These are phyloP conservation scores for Cryptoprocta ferox DNA, from an alignment of 2,797 vertebrate species.

Conservation along the genomic window DNA sequence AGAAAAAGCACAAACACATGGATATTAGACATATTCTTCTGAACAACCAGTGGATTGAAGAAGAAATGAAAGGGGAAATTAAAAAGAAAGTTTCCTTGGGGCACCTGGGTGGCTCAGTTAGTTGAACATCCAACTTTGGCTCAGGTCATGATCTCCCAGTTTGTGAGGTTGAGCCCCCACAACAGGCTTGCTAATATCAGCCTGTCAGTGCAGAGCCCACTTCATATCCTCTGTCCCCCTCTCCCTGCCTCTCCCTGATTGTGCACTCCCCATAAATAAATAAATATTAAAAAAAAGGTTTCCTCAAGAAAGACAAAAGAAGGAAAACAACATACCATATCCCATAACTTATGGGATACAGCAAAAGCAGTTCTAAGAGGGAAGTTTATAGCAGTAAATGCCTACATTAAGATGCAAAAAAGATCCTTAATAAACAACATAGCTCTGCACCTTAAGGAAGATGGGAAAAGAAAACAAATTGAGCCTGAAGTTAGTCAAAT, in stretches of 20 bases:
- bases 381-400: neutral
- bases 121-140: no score
- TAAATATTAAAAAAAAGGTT: neutral
- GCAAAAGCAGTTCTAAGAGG: neutral
- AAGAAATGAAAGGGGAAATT: neutral
- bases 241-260: no score
- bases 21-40: neutral
- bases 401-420: neutral
- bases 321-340: neutral
- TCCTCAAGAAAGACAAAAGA: neutral
- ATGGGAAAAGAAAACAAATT: neutral
- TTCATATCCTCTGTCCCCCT: no score
- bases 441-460: neutral
- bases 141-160: no score
- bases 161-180: no score
- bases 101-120: no score
- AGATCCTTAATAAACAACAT: neutral
- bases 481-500: neutral
- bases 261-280: no score
- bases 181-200: no score
- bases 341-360: neutral
- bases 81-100: neutral
- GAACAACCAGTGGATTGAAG: neutral
- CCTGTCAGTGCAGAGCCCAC: no score
- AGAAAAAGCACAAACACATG: neutral